phyloP scores from a whole-genome alignment of 2,888 invertebrate species.

The Drosophila atripex region DNA sequence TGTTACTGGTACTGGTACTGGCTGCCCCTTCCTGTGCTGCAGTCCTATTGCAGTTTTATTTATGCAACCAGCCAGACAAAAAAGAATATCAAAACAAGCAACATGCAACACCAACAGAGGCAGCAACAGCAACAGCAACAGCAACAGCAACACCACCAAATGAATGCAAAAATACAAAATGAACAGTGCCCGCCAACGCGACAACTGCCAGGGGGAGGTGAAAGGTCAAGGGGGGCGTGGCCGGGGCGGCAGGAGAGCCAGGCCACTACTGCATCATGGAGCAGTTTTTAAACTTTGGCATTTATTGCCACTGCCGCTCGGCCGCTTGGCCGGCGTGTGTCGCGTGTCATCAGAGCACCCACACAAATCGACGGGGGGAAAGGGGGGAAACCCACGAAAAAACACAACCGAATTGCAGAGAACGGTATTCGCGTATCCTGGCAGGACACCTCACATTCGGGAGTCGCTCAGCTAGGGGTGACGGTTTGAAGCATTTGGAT shows the following conservation, averaged over 20 bases:
- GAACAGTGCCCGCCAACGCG: constrained; percentile 39
- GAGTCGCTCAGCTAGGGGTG: background rate
- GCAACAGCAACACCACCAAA: constrained; percentile 27
- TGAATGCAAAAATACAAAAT: constrained; percentile 39
- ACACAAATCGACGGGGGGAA: constrained; percentile 14
- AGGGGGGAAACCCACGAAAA: constrained; percentile 6
- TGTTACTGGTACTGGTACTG: background rate
- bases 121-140: constrained; percentile 5
- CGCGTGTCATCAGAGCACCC: constrained; percentile 49
- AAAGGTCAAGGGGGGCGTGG: background rate
- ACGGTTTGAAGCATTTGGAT: background rate
- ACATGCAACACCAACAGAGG: constrained; percentile 23
- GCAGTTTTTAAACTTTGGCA: constrained; percentile 62
- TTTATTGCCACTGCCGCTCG: constrained; percentile 48
- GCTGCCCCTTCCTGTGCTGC: background rate
- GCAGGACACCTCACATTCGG: constrained; percentile 4
- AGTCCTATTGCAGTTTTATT: constrained; percentile 36
- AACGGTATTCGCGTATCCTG: constrained; percentile 21
- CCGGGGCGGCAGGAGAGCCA: background rate
- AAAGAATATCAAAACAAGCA: constrained; percentile 21
- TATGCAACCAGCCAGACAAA: constrained; percentile 24
- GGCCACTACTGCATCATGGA: constrained; percentile 19
- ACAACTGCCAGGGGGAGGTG: constrained; percentile 3
- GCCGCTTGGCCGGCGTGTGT: constrained; percentile 12
- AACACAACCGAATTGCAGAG: constrained; percentile 26